Base-by-base conservation (phyloP, 2,113 vertebrate genomes). In the Cebidichthys violaceus region DNA sequence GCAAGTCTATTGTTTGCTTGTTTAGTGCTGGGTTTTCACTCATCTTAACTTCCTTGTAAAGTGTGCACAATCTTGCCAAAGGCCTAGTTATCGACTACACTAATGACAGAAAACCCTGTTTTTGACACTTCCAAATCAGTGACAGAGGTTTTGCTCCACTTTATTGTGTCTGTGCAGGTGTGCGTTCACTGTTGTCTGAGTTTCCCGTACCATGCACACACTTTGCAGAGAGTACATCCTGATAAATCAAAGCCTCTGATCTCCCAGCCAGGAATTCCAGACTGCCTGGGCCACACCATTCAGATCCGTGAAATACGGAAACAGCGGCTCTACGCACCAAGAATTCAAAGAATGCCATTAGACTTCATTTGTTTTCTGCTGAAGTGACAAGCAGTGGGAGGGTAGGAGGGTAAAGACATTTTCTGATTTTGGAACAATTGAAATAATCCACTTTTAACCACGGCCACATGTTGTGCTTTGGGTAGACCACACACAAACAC, bases 331-430 rank as follows among this genome's bases (percentile, higher is more conserved):
- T 6, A 59, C n/a, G 43, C 70, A 81, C 76, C 80, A 93, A 95
- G 95, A 96, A 96, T 96, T 90, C 84, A 79, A 94, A 93, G 93
- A 96, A 97, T 96, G 94, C 92, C 67, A 86, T 85, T 81, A 92
- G 92, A 96, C 94, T 96, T 91, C 93, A 94, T 95, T 94, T 82
- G 77, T 86, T 89, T 92, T 91, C 68, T 57, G 59, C 85, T 4
- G 77, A 80, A 89, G 80, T 87, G 75, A 88, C 70, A 86, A 90
- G 69, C 61, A 73, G 57, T 90, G 89, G 90, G 92, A 87, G 73
- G 68, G 37, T 7, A 4, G n/a, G 37, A 24, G 70, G 76, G 55
- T 79, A 24, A 72, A 86, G 83, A 94, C 90, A 72, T 94, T 94
- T 94, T 95, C 92, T 94, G 94, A 96, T 96, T 94, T 95, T 43